Evolutionary conservation across 1,140 invertebrate genomes (phyloP).

Genomic region (Ostrea edulis): DNA sequence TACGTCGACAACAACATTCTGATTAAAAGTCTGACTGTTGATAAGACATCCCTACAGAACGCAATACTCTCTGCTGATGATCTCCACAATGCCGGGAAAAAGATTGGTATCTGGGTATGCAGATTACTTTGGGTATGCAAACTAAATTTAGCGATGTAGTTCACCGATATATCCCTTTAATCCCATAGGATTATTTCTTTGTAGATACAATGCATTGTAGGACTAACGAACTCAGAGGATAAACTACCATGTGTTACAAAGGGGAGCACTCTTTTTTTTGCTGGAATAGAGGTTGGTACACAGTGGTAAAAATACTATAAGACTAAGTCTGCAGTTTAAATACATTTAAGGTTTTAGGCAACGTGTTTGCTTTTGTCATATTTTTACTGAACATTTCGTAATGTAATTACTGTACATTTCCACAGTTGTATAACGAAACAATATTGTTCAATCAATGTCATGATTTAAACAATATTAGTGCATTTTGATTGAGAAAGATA

Average conservation of each 20-base stretch:
- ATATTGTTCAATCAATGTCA: too few relatives aligned
- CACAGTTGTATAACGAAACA: too few relatives aligned
- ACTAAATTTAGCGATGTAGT: background rate
- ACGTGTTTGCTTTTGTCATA: too few relatives aligned
- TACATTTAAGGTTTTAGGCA: too few relatives aligned
- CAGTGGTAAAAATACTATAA: too few relatives aligned
- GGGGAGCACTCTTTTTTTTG: background rate
- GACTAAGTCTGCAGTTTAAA: too few relatives aligned
- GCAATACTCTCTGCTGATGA: background rate
- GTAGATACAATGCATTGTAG: background rate
- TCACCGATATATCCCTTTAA: background rate
- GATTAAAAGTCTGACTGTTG: background rate
- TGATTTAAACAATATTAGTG: too few relatives aligned
- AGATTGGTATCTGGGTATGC: background rate
- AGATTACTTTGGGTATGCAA: background rate
- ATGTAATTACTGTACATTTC: too few relatives aligned
- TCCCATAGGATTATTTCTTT: background rate
- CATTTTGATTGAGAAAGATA: too few relatives aligned
- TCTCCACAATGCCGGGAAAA: background rate
- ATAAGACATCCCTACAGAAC: background rate
- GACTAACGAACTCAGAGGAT: background rate
- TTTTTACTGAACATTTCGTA: too few relatives aligned
- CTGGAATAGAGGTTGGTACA: background rate
- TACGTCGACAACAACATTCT: background rate
- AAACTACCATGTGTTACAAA: background rate